Evolutionary conservation across 2,113 vertebrate genomes (phyloP).

Genomic region (Acanthochromis polyacanthus): DNA sequence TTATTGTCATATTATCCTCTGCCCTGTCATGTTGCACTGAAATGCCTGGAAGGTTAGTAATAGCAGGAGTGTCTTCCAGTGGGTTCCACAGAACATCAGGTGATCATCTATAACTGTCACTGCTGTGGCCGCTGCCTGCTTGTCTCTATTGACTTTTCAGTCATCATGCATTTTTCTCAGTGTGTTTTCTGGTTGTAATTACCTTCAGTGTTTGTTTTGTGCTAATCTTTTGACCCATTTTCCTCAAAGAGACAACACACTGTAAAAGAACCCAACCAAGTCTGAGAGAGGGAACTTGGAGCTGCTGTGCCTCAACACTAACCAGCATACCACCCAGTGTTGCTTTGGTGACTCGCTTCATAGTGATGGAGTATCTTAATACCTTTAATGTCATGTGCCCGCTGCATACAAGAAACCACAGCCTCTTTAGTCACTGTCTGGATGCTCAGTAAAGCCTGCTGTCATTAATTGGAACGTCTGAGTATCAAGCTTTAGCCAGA

Average conservation of each 20-base stretch:
- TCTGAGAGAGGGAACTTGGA: not conserved
- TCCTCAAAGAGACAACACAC: not conserved
- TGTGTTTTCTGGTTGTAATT: conserved; percentile 3
- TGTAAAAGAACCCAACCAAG: not conserved
- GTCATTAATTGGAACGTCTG: conserved; percentile 19
- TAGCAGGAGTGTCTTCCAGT: not conserved
- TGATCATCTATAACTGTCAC: not conserved
- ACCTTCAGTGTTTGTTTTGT: not conserved
- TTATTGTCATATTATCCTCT: not conserved
- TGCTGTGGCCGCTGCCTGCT: not conserved
- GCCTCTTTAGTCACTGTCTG: conserved; percentile 16
- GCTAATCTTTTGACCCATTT: conserved; percentile 19
- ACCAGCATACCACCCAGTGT: conserved; percentile 3
- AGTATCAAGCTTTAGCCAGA: not conserved
- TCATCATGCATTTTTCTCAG: not conserved
- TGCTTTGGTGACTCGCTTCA: conserved; percentile 43
- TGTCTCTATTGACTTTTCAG: not conserved
- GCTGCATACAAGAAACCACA: not conserved
- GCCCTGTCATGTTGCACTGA: not conserved
- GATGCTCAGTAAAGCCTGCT: not conserved
- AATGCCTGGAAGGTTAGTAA: conserved; percentile 1
- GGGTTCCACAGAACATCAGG: not conserved
- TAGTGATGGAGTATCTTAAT: not conserved
- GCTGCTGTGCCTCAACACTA: not conserved
- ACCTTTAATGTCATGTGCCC: conserved; percentile 3